Percentiles rank a stretch among this genome's conserved stretches.
Evolutionary conservation across 2,888 invertebrate genomes (phyloP).

Genomic region (Silvanus unidentatus): DNA sequence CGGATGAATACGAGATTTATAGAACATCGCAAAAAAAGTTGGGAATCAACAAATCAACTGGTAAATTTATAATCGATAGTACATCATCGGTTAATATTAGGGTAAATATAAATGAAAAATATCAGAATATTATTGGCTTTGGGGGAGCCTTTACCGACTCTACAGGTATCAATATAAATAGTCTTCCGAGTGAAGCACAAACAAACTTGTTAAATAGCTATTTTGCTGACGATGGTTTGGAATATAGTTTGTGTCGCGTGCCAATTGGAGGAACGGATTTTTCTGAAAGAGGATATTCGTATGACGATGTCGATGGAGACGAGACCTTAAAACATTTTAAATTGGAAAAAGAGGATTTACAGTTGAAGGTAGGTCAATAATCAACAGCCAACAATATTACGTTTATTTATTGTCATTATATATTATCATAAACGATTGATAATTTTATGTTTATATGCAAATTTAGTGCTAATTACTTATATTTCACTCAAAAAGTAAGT

Average conservation of each 20-base stretch:
- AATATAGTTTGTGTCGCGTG: slow-evolving; percentile 72
- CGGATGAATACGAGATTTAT: slow-evolving; percentile 34
- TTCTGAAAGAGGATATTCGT: slow-evolving; percentile 73
- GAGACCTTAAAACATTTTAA: slow-evolving; percentile 56
- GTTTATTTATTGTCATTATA: too few relatives aligned
- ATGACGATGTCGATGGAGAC: slow-evolving; percentile 54
- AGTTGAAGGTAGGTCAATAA: slow-evolving; percentile 58
- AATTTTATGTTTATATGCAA: too few relatives aligned
- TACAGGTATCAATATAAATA: slow-evolving; percentile 61
- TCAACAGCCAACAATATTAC: too few relatives aligned
- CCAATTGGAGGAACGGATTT: slow-evolving; percentile 85
- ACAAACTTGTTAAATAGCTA: slow-evolving; percentile 57
- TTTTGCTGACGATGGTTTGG: slow-evolving; percentile 59
- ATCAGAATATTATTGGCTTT: slow-evolving; percentile 72
- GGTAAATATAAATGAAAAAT: slow-evolving; percentile 33
- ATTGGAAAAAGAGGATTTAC: slow-evolving; percentile 60
- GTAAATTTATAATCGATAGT: slow-evolving; percentile 33
- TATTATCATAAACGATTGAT: too few relatives aligned
- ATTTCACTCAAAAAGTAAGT: too few relatives aligned
- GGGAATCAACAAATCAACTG: slow-evolving; percentile 50
- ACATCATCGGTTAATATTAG: slow-evolving; percentile 18
- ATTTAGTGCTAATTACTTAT: too few relatives aligned
- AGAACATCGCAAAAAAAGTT: slow-evolving; percentile 48
- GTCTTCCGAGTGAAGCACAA: slow-evolving; percentile 51
- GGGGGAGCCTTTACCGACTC: slow-evolving; percentile 74